Evolutionary conservation across 1,140 invertebrate species (phyloP).

Genomic region (Saccostrea cuccullata): DNA sequence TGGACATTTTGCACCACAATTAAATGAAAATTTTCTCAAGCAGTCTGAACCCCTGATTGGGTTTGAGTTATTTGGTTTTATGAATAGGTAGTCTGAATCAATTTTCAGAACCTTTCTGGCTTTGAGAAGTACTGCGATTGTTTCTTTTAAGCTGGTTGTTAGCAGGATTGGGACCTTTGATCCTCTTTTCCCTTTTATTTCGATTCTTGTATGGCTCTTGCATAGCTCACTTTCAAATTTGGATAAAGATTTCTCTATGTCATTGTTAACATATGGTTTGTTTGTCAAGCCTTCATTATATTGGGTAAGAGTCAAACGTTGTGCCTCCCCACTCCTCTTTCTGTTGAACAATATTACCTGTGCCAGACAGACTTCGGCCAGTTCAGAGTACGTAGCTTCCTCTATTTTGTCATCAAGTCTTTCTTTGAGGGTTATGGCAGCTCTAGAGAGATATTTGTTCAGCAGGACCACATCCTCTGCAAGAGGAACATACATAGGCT

Average conservation of each 20-base stretch:
- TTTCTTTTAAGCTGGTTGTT: background rate
- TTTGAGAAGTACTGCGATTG: background rate
- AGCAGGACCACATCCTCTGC: slow-evolving; percentile 33
- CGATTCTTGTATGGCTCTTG: background rate
- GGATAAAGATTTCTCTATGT: background rate
- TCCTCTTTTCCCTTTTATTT: slow-evolving; percentile 14
- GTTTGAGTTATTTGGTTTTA: background rate
- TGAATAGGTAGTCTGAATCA: background rate
- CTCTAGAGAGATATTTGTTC: background rate
- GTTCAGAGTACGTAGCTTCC: background rate
- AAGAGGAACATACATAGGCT: slow-evolving; percentile 2
- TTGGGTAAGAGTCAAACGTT: background rate
- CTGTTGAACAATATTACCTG: slow-evolving; percentile 20
- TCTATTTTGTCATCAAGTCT: background rate
- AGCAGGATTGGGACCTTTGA: background rate
- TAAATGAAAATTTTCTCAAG: background rate
- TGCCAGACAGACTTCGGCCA: slow-evolving; percentile 24
- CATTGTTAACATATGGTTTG: background rate
- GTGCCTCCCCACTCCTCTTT: slow-evolving; percentile 6
- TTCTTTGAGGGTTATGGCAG: background rate
- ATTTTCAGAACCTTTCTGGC: background rate
- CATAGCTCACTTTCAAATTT: slow-evolving; percentile 27
- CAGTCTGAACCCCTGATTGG: slow-evolving; percentile 4
- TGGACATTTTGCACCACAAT: background rate
- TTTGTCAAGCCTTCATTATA: background rate